Conservation (phyloP, 2,888 invertebrate species). For the Melieria picta region DNA sequence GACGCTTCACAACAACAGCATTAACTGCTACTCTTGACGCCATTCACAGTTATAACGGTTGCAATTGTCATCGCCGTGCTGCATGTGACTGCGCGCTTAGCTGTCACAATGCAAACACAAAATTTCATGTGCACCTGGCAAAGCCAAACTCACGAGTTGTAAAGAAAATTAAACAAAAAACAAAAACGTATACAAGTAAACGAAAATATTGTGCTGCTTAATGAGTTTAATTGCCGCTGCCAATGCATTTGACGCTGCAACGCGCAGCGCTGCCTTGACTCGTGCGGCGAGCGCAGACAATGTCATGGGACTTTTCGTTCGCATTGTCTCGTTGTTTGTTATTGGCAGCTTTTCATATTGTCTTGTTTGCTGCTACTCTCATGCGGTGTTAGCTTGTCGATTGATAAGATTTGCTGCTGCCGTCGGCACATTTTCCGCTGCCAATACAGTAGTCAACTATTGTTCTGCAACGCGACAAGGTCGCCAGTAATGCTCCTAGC, state of each 20-base stretch:
- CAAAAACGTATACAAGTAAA: not conserved
- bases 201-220: constrained; percentile 25
- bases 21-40: constrained; percentile 11
- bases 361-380: not conserved
- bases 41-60: constrained; percentile 59
- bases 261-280: constrained; percentile 1
- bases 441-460: constrained; percentile 44
- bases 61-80: constrained; percentile 34
- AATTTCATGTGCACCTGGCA: not conserved
- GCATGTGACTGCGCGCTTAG: not conserved
- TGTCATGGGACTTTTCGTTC: constrained; percentile 55
- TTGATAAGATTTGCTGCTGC: constrained; percentile 49
- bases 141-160: too few relatives aligned
- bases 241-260: constrained; percentile 35
- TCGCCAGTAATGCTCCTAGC: constrained; percentile 52
- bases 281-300: constrained; percentile 42
- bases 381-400: constrained; percentile 43
- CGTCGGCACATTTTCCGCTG: not conserved
- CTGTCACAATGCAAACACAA: not conserved
- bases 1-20: not conserved
- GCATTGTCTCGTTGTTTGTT: not conserved
- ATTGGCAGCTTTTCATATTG: too few relatives aligned
- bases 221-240: constrained; percentile 39
- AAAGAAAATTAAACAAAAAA: too few relatives aligned
- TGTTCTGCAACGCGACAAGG: constrained; percentile 50